phyloP scores from a whole-genome alignment of 2,797 vertebrate species.

The Hemitrygon akajei region DNA sequence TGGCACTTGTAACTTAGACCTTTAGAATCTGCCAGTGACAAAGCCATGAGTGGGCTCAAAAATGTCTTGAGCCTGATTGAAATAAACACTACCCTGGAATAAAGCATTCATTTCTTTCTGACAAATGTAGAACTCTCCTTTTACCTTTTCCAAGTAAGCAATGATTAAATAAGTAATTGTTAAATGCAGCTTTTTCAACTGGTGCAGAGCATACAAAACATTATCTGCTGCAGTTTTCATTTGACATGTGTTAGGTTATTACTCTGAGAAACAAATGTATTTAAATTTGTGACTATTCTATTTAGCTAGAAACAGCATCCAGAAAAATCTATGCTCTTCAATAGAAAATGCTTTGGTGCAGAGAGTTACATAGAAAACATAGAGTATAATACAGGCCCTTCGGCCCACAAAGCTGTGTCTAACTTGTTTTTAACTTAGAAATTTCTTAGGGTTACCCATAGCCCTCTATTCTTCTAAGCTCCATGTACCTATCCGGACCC shows the following conservation, averaged over 20 bases:
- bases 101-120: slow-evolving; percentile 28
- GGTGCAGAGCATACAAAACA: background rate
- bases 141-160: slow-evolving; percentile 1
- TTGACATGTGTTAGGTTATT: background rate
- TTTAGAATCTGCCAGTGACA: slow-evolving; percentile 10
- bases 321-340: background rate
- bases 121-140: background rate
- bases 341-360: background rate
- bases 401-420: too few species aligned
- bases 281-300: slow-evolving; percentile 17
- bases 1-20: slow-evolving; percentile 31
- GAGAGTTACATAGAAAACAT: background rate
- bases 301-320: background rate
- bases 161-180: background rate
- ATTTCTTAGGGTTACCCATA: too few species aligned
- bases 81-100: slow-evolving; percentile 10
- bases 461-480: too few species aligned
- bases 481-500: too few species aligned
- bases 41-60: slow-evolving; percentile 32
- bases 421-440: too few species aligned
- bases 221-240: background rate
- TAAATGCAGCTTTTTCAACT: background rate
- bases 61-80: slow-evolving; percentile 24
- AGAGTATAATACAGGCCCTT: too few species aligned
- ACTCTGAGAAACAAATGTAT: background rate